Base-by-base conservation (phyloP, 2,113 vertebrate genomes). In the Anguilla japonica region DNA sequence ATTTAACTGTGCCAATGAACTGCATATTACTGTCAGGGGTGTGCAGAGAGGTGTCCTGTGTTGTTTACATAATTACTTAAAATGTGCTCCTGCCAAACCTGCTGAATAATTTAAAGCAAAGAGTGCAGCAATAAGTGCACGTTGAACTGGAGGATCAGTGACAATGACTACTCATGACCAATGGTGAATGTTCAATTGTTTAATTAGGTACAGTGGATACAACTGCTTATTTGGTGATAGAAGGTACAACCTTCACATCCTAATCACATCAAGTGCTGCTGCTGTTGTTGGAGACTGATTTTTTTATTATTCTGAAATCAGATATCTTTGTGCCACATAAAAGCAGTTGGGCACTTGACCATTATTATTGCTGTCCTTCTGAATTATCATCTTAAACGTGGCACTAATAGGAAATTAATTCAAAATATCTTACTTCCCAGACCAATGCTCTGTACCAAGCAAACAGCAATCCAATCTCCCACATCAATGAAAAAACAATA, bases 31-130 rank as follows among this genome's bases (percentile, higher is more conserved):
- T 34, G 71, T 75, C 11, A 13, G n/a, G 11, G n/a, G 71, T 13
- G 7, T n/a, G 71, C 71, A 75, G n/a, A 75, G 71, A 29, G 71
- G 71, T 75, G 71, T 75, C n/a, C 13, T 75, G 71, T 75, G 71
- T 71, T 71, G 63, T n/a, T 34, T 75, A 75, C 6, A 75, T 75
- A 75, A 75, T 75, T 75, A 75, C 71, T 75, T 34, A 75, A 75
- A 75, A 75, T 75, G 71, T 34, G n/a, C 71, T 34, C 71, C 71
- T 11, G n/a, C n/a, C 22, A 6, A 34, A 9, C n/a, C 71, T 13
- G 9, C 71, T 75, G 9, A 75, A 75, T 75, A 75, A 75, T 75
- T 75, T 75, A 75, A 75, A 26, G 26, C n/a, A 75, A 75, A 9
- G 7, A n/a, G n/a, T 26, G 9, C 9, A n/a, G 26, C n/a, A 75